Conservation (phyloP, 1,140 invertebrate species). For the Venustaconcha ellipsiformis region DNA sequence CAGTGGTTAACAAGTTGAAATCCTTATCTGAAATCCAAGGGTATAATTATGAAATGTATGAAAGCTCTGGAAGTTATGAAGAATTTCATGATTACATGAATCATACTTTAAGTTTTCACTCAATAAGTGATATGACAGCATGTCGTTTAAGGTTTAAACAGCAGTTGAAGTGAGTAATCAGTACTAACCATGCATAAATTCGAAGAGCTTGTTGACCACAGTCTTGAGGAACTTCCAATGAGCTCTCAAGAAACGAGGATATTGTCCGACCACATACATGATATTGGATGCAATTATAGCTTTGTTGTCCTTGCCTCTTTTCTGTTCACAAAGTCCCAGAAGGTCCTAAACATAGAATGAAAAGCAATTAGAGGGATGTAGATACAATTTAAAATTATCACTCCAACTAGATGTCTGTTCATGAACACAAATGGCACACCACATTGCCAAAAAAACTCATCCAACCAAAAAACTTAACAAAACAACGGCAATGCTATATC, state of each 20-base stretch:
- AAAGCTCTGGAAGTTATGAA: not conserved
- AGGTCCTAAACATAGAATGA: slow-evolving; percentile 76
- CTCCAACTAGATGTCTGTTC: not conserved
- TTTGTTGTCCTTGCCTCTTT: slow-evolving; percentile 99
- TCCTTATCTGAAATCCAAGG: no score
- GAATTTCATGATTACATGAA: not conserved
- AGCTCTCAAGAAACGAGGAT: slow-evolving; percentile 97
- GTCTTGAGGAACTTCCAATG: slow-evolving; percentile 99
- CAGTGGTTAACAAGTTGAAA: no score
- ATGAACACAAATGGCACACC: not conserved
- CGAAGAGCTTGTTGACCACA: slow-evolving; percentile 99
- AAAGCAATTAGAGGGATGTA: not conserved
- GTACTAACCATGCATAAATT: slow-evolving; percentile 96
- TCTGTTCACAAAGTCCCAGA: slow-evolving; percentile 98
- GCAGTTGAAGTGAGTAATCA: no score
- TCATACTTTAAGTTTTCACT: not conserved
- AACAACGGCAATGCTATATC: no score
- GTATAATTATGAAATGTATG: not conserved
- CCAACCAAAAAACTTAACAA: no score
- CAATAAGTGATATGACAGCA: not conserved
- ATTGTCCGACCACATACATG: slow-evolving; percentile 99
- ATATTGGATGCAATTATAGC: slow-evolving; percentile 99
- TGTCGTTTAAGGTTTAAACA: no score
- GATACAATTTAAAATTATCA: no score
- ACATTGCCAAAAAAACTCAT: not conserved